These are phyloP conservation scores for Orthosia gothica DNA, from an alignment of 2,888 invertebrate species.

Conservation along the genomic window DNA sequence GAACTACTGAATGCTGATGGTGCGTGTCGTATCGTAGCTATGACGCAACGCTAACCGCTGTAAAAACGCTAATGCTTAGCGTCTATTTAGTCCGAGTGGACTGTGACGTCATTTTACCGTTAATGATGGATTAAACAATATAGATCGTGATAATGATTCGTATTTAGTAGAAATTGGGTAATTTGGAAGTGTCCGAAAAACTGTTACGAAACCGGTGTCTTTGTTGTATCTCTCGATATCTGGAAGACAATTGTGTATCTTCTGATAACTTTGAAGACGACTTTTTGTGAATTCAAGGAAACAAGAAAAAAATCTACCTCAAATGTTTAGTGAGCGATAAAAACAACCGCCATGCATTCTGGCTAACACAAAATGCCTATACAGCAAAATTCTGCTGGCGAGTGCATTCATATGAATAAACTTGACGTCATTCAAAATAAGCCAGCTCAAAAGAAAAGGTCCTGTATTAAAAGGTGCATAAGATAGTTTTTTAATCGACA, in stretches of 20 bases:
- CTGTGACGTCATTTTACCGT: constrained; percentile 53
- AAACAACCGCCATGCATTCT: constrained; percentile 1
- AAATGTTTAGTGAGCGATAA: neutral
- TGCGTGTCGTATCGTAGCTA: constrained; percentile 67
- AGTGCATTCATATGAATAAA: constrained; percentile 28
- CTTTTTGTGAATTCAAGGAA: neutral
- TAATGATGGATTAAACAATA: constrained; percentile 25
- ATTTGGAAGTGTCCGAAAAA: constrained; percentile 7
- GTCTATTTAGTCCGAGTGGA: constrained; percentile 35
- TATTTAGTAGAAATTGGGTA: constrained; percentile 1
- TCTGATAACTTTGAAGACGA: neutral
- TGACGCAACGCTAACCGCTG: constrained; percentile 66
- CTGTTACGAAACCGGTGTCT: constrained; percentile 11
- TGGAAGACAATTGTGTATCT: neutral
- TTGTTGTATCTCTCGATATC: neutral
- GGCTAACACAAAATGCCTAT: constrained; percentile 13
- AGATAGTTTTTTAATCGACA: constrained; percentile 3
- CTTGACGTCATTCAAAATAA: constrained; percentile 36
- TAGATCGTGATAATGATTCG: constrained; percentile 3
- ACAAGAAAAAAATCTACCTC: neutral
- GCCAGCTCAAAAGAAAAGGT: constrained; percentile 9
- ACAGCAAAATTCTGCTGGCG: constrained; percentile 22
- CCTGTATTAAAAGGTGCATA: neutral
- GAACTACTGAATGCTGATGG: constrained; percentile 75
- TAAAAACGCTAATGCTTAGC: constrained; percentile 59